phyloP scores from a whole-genome alignment of 2,888 invertebrate species.

The Euzetes globulus region DNA sequence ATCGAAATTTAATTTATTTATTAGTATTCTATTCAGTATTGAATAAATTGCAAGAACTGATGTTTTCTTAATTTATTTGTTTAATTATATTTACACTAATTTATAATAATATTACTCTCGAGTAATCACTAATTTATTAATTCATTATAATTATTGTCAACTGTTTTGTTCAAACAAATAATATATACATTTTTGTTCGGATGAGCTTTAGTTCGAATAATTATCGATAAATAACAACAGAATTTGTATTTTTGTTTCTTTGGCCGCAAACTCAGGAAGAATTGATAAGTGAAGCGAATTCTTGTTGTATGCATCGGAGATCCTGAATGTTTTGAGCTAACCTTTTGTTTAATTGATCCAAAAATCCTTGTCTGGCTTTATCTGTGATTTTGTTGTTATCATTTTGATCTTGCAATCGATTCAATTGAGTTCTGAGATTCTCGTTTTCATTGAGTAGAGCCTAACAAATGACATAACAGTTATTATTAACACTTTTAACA shows the following conservation, averaged over 20 bases:
- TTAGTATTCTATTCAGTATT: too few relatives aligned
- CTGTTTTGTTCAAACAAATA: conserved; percentile 11
- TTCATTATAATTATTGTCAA: too few relatives aligned
- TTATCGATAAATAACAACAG: neutral
- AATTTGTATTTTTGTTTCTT: neutral
- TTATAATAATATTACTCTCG: neutral
- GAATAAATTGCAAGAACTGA: too few relatives aligned
- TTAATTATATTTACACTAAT: neutral
- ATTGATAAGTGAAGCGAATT: conserved; percentile 64
- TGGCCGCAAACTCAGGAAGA: conserved; percentile 37
- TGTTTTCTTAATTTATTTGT: neutral
- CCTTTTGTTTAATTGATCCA: conserved; percentile 73
- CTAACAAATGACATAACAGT: conserved; percentile 44
- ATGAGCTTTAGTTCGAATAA: neutral
- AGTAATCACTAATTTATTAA: conserved; percentile 3
- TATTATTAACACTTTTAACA: too few relatives aligned
- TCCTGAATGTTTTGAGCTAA: conserved; percentile 71
- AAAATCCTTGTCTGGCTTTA: conserved; percentile 69
- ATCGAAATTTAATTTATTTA: too few relatives aligned
- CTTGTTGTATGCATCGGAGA: conserved; percentile 70
- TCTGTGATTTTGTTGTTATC: conserved; percentile 70
- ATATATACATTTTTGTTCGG: neutral
- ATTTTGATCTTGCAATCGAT: conserved; percentile 66
- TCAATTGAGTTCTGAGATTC: conserved; percentile 60
- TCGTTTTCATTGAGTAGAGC: conserved; percentile 59